These are phyloP conservation scores for Oncopodura yosiiana DNA, from an alignment of 1,140 invertebrate species.

Conservation along the genomic window DNA sequence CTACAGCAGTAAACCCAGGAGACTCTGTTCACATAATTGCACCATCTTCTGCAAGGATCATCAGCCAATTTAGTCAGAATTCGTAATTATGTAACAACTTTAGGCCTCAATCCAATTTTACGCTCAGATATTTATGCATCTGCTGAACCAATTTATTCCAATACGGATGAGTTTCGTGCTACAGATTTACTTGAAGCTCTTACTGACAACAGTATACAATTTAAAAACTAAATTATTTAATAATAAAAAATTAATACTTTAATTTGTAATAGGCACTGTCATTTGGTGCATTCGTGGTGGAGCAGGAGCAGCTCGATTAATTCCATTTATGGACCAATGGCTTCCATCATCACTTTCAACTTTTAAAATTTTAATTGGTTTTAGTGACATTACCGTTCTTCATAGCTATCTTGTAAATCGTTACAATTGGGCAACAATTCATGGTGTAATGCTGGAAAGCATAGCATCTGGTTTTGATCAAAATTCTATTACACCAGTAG, in stretches of 20 bases:
- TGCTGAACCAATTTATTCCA: slow-evolving; percentile 19
- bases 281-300: slow-evolving; percentile 28
- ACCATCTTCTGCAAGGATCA: slow-evolving; percentile 2
- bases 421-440: slow-evolving; percentile 14
- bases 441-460: slow-evolving; percentile 18
- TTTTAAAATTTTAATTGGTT: slow-evolving; percentile 18
- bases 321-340: slow-evolving; percentile 13
- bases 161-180: slow-evolving; percentile 22
- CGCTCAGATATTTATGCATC: slow-evolving; percentile 13
- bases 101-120: slow-evolving; percentile 8
- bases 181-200: slow-evolving; percentile 16
- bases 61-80: neutral
- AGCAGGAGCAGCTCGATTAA: slow-evolving; percentile 11
- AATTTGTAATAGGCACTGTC: no score
- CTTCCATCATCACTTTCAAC: neutral
- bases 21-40: slow-evolving; percentile 9
- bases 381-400: slow-evolving; percentile 23
- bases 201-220: slow-evolving; percentile 1
- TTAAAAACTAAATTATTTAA: no score
- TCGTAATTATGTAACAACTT: slow-evolving; percentile 1
- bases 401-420: slow-evolving; percentile 12
- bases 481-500: neutral
- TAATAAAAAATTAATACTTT: no score
- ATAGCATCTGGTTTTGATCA: slow-evolving; percentile 8
- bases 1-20: slow-evolving; percentile 17